phyloP scores from a whole-genome alignment of 2,888 invertebrate genomes.

The Crematogaster levior region DNA sequence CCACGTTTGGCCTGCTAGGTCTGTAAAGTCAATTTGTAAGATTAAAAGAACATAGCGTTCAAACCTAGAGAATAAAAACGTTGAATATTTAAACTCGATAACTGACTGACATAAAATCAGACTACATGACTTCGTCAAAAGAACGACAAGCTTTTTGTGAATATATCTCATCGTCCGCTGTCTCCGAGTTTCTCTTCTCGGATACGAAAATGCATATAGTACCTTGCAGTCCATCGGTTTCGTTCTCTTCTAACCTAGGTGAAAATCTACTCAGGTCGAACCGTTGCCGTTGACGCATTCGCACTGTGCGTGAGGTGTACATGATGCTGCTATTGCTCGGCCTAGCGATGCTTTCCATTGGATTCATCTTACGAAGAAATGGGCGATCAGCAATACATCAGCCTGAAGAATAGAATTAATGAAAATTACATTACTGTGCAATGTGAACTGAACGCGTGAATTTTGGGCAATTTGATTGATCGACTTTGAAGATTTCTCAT shows the following conservation, averaged over 20 bases:
- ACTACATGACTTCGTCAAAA: neutral
- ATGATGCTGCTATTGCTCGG: conserved; percentile 21
- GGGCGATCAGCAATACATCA: no score
- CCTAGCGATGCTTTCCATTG: neutral
- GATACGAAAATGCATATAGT: neutral
- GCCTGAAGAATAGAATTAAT: no score
- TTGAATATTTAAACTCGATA: neutral
- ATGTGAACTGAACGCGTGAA: no score
- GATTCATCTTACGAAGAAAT: conserved; percentile 52
- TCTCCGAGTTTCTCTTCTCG: neutral
- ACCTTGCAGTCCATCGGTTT: conserved; percentile 41
- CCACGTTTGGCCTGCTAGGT: conserved; percentile 81
- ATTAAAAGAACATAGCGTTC: neutral
- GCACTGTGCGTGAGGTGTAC: conserved; percentile 37
- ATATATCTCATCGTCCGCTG: neutral
- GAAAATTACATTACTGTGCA: no score
- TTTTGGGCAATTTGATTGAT: no score
- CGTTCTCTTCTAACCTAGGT: neutral
- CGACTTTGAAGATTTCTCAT: neutral
- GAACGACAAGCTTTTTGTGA: neutral
- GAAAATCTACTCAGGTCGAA: conserved; percentile 54
- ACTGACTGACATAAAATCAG: neutral
- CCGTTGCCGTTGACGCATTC: conserved; percentile 40
- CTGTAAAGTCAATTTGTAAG: conserved; percentile 67
- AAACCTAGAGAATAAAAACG: neutral